A percentile compares a stretch with the other conserved stretches of the same genome.
Evolutionary conservation across 2,888 invertebrate species (phyloP).

Genomic region (Tetropium fuscum): DNA sequence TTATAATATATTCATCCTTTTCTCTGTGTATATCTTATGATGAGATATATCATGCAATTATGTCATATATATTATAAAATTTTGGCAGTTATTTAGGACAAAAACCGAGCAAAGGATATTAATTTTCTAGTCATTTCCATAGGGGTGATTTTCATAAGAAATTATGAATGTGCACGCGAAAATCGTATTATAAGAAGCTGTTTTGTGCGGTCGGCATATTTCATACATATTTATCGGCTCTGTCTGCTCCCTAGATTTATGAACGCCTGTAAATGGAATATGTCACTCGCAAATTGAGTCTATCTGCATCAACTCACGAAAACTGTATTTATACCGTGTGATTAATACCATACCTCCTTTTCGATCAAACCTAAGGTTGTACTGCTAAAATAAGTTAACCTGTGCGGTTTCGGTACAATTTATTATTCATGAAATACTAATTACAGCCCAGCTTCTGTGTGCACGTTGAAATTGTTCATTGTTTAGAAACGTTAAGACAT

Average conservation of each 20-base stretch:
- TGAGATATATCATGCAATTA: conserved; percentile 12
- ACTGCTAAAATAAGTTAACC: conserved; percentile 25
- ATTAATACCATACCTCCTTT: conserved; percentile 49
- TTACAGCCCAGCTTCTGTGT: not conserved
- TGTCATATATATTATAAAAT: conserved; percentile 10
- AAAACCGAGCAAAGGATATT: conserved; percentile 14
- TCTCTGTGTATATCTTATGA: not conserved
- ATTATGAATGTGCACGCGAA: conserved; percentile 49
- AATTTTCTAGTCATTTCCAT: conserved; percentile 28
- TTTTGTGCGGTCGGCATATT: conserved; percentile 53
- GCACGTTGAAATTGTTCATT: not conserved
- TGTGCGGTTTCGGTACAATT: conserved; percentile 4
- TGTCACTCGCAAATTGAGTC: conserved; percentile 59
- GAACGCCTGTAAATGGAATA: conserved; percentile 58
- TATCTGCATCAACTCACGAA: conserved; percentile 53
- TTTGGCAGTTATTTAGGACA: conserved; percentile 13
- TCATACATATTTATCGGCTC: conserved; percentile 62
- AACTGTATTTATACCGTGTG: conserved; percentile 43
- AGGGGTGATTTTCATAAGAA: conserved; percentile 43
- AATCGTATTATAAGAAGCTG: conserved; percentile 51
- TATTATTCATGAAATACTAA: conserved; percentile 9
- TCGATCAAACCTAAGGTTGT: conserved; percentile 27
- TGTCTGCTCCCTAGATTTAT: conserved; percentile 52
- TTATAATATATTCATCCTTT: too few relatives aligned
- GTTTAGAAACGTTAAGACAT: not conserved